Base-by-base conservation (phyloP, 2,888 invertebrate species). In the Drosophila falleni region DNA sequence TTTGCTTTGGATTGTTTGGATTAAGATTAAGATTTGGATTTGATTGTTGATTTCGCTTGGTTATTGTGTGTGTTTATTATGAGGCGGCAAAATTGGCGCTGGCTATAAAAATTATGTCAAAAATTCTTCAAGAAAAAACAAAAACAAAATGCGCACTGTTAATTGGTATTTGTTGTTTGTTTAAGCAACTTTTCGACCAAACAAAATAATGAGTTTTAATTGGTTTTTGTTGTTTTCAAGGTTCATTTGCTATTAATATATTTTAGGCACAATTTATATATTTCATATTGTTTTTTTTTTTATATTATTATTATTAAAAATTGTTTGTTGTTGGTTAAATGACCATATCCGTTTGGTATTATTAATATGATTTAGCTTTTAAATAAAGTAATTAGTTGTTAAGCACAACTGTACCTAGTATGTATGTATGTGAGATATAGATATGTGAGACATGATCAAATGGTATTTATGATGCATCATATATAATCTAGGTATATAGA, bases 281-380 rank as follows among this genome's bases (percentile, higher is more conserved):
- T 58, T 59, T 63, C 56, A 37, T 62, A 37, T 33, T 60, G 13
- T 66, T 70, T 65, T 54, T 72, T 63, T 54, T 78, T 66, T 70
- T 65, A 51, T 72, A 61, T 54, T 78, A 69, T 59, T 67, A 37
- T 47, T 54, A 51, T 42, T 63, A 39, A 33, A 50, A 50, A 35
- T 58, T 74, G 68, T 73, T 74, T 71, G 71, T 81, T 74, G 83
- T 90, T 90, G 91, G 92, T 93, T 93, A 93, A 93, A 93, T 93
- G 93, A 93, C 93, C 93, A 93, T 93, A 92, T 93, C 92, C 93
- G 91, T 91, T 91, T 91, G 90, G 89, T 90, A 87, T 78, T 89
- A 89, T 89, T 78, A 87, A 73, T 75, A 81, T 89, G 67, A 71
- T 68, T 69, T 74, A 58, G 58, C 58, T 9, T 46, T 47, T 37